phyloP scores from a whole-genome alignment of 2,113 vertebrate species.

The Pagrus major region DNA sequence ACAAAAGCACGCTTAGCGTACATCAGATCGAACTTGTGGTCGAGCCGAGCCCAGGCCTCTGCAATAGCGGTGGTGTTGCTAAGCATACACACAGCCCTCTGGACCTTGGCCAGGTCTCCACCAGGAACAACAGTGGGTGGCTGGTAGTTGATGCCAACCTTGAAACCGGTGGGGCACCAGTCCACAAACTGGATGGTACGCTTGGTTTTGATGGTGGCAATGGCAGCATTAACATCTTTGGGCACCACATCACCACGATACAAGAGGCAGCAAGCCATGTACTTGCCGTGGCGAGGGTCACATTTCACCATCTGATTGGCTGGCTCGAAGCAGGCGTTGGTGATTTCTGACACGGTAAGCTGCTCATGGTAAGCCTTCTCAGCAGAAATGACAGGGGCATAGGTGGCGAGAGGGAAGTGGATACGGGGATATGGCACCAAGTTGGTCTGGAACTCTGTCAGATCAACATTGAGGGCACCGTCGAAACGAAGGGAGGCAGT shows the following conservation, averaged over 20 bases:
- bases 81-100: conserved; percentile 88
- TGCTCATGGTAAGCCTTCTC: conserved; percentile 14
- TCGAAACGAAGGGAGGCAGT: conserved; percentile 1
- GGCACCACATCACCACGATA: conserved; percentile 86
- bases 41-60: conserved; percentile 88
- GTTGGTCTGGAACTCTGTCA: conserved; percentile 91
- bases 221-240: conserved; percentile 88
- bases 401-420: conserved; percentile 13
- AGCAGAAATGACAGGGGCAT: conserved; percentile 3
- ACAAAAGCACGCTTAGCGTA: conserved; percentile 85
- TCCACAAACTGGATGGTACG: conserved; percentile 86
- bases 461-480: conserved; percentile 28
- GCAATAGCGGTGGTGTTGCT: conserved; percentile 89
- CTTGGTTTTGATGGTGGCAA: conserved; percentile 87
- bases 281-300: conserved; percentile 84
- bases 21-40: conserved; percentile 89
- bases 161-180: conserved; percentile 87
- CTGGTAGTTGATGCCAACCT: conserved; percentile 83
- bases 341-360: conserved; percentile 69
- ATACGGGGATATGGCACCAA: conserved; percentile 58
- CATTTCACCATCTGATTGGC: conserved; percentile 87
- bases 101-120: conserved; percentile 87
- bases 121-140: conserved; percentile 81
- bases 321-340: conserved; percentile 85
- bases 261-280: conserved; percentile 88